Evolutionary conservation across 2,113 vertebrate genomes (phyloP).

Genomic region (Microcebus jonahi): DNA sequence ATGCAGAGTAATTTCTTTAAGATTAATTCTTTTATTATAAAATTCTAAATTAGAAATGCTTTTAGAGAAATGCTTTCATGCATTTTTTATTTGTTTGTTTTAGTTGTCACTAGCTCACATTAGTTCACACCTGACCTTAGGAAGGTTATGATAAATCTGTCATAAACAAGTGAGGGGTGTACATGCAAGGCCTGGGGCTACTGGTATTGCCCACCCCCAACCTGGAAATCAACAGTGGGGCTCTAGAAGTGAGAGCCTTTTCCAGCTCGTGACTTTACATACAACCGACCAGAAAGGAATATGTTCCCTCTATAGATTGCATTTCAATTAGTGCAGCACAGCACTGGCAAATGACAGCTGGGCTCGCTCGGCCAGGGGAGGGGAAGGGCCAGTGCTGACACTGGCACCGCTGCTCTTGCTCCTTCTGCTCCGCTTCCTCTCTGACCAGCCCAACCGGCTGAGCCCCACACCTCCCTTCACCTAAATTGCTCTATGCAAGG

Average conservation of each 20-base stretch:
- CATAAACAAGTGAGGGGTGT: not conserved
- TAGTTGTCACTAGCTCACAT: too few relatives aligned
- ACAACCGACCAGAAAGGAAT: not conserved
- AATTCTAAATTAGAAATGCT: conserved; percentile 16
- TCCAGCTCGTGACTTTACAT: not conserved
- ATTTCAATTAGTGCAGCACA: not conserved
- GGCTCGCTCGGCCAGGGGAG: not conserved
- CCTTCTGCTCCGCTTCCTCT: not conserved
- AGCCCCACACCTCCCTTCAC: not conserved
- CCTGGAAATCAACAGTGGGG: not conserved
- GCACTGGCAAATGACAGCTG: not conserved
- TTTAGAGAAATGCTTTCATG: not conserved
- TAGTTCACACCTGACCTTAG: conserved; percentile 3
- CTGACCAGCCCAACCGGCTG: not conserved
- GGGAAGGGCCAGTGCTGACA: not conserved
- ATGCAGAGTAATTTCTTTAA: not conserved
- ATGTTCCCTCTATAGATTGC: not conserved
- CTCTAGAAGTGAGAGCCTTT: not conserved
- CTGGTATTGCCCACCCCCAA: not conserved
- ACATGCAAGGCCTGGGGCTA: not conserved
- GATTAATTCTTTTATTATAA: conserved; percentile 11
- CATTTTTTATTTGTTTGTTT: too few relatives aligned
- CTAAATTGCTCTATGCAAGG: not conserved
- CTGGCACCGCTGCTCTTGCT: not conserved
- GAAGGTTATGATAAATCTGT: not conserved